Evolutionary conservation across 1,140 invertebrate species (phyloP), one percentile per base, ranked within the genome.

Genomic region (Bombus terrestris): DNA sequence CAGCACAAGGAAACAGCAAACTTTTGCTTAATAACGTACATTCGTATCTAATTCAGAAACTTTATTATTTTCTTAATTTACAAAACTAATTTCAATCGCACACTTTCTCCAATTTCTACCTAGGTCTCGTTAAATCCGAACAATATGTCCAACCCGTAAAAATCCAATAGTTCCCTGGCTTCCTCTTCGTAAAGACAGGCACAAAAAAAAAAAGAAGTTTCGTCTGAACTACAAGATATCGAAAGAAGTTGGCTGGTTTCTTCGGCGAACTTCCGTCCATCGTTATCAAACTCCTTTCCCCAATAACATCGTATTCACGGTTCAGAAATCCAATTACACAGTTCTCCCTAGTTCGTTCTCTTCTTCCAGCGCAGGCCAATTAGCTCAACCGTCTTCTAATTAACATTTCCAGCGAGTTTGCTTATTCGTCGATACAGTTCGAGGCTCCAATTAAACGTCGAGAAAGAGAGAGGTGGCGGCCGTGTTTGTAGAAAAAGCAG

Each of bases 271-370:
- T 81, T 73, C 18, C 28, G 43, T 47, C 68, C 68, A 28, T 73
- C 68, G 43, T 80, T 80, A 80, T 80, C 78, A 69, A 53, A 80
- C 78, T 80, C 32, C 22, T 35, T 57, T 15, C 2, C 47, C 62
- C 41, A 28, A 47, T 79, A 79, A 79, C 64, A 80, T 69, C 43
- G 64, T 80, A 80, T 80, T 80, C 77, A 78, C 73, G 22, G 59
- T 28, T 59, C 37, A 53, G 57, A 47, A 75, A 47, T 47, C 71
- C 71, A 82, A 74, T 75, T 75, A 75, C 53, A 47, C 32, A 75
- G 57, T 75, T 75, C 57, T 43, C 10, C 47, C 15, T 43, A 6
- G 73, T 71, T 81, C n/a, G 9, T 28, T 81, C 66, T 53, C 13
- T 71, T 72, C 43, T 41, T 68, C 79, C 5, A 72, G 5, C 18